A percentile compares a stretch with the other conserved stretches of the same genome.
phyloP scores from a whole-genome alignment of 2,888 invertebrate genomes.

The Halictus quadricinctus region DNA sequence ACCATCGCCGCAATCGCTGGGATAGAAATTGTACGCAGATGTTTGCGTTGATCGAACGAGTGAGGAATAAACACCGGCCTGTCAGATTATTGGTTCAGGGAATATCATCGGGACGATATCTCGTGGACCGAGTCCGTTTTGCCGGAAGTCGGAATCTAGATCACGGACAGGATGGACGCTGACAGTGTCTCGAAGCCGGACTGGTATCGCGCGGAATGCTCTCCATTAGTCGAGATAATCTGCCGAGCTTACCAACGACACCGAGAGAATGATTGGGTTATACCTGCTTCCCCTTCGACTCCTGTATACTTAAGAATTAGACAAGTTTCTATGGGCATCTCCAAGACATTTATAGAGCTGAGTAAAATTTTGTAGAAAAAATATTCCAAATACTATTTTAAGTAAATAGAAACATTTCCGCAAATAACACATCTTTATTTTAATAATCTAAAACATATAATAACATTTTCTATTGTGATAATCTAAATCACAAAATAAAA shows the following conservation, averaged over 20 bases:
- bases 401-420: neutral
- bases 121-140: neutral
- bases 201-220: neutral
- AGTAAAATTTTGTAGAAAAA: neutral
- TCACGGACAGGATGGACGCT: conserved; percentile 23
- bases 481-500: too few species aligned
- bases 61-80: conserved; percentile 50
- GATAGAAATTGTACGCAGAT: conserved; percentile 23
- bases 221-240: conserved; percentile 17
- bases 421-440: neutral
- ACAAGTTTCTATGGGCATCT: too few species aligned
- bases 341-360: too few species aligned
- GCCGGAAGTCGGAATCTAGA: conserved; percentile 37
- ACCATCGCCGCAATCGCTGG: conserved; percentile 16
- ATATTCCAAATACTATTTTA: neutral
- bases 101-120: conserved; percentile 35
- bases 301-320: neutral
- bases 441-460: too few species aligned
- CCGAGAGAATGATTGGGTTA: neutral
- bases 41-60: conserved; percentile 40
- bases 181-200: conserved; percentile 19
- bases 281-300: neutral
- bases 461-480: too few species aligned
- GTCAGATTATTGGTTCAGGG: conserved; percentile 46
- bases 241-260: neutral